These are phyloP conservation scores for Etheostoma spectabile DNA, from an alignment of 2,113 vertebrate genomes.

Conservation along the genomic window DNA sequence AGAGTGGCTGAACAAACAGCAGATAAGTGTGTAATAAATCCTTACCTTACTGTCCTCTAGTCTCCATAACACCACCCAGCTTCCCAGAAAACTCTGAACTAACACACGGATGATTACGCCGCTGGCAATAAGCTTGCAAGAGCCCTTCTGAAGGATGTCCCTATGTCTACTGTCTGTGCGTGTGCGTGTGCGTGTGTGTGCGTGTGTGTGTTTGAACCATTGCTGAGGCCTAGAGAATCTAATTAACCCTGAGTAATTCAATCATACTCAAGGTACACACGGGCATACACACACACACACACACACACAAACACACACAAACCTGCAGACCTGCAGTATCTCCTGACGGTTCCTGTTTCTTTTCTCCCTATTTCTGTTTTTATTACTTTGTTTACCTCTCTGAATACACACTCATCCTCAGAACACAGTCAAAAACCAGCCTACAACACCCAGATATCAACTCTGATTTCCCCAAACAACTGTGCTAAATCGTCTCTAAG, in stretches of 20 bases:
- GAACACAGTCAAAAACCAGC: constrained; percentile 2
- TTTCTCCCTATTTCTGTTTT: background rate
- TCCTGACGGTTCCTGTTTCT: constrained; percentile 1
- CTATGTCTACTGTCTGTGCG: constrained; percentile 19
- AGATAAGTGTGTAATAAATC: constrained; percentile 51
- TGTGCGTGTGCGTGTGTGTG: constrained; percentile 28
- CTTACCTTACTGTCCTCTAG: constrained; percentile 39
- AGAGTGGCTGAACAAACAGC: constrained; percentile 23
- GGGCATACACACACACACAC: constrained; percentile 9
- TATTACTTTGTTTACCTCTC: constrained; percentile 17
- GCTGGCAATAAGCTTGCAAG: constrained; percentile 59
- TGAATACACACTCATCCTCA: background rate
- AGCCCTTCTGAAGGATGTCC: constrained; percentile 58
- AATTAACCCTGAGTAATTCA: constrained; percentile 80
- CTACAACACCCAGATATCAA: constrained; percentile 21
- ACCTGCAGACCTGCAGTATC: constrained; percentile 29
- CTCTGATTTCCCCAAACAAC: constrained; percentile 38
- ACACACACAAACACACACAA: constrained; percentile 10
- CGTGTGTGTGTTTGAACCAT: constrained; percentile 48
- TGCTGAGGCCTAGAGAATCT: constrained; percentile 67
- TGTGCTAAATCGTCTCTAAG: background rate
- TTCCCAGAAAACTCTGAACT: constrained; percentile 53
- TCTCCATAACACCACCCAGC: constrained; percentile 42
- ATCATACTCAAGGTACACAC: constrained; percentile 65
- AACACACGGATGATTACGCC: constrained; percentile 53